phyloP scores from a whole-genome alignment of 2,888 invertebrate genomes.

The Ephialtes manifestator region DNA sequence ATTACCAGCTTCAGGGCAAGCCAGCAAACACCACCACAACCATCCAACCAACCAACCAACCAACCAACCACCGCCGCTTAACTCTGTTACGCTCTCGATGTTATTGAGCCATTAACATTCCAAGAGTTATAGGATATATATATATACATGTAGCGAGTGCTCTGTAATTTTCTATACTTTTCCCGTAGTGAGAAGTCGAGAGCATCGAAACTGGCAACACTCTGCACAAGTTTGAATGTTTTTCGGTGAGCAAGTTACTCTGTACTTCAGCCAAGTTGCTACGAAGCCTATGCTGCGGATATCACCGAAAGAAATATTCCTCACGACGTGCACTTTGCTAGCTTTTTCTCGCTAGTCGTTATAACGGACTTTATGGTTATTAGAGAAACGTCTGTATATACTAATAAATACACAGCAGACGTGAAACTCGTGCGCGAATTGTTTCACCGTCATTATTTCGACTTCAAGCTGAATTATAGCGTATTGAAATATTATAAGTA shows the following conservation, averaged over 20 bases:
- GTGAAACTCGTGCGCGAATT: conserved; percentile 19
- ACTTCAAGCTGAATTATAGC: not conserved
- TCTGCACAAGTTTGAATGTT: not conserved
- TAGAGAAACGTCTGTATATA: not conserved
- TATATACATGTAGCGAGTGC: conserved; percentile 29
- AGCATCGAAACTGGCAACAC: conserved; percentile 44
- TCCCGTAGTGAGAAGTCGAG: conserved; percentile 60
- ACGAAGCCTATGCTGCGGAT: not conserved
- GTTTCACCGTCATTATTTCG: conserved; percentile 9
- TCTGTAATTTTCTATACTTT: conserved; percentile 65
- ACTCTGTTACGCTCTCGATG: conserved; percentile 53
- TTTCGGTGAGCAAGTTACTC: not conserved
- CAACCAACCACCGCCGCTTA: not conserved
- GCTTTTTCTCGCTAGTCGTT: conserved; percentile 4
- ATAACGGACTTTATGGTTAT: conserved; percentile 29
- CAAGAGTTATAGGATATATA: conserved; percentile 62
- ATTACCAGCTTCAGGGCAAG: not conserved
- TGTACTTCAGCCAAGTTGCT: not conserved
- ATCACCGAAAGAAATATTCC: not conserved
- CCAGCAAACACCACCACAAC: not conserved
- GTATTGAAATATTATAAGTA: not conserved
- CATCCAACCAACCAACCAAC: not conserved
- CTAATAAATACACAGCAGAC: not conserved
- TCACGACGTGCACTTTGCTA: not conserved
- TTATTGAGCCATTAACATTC: conserved; percentile 72